These are phyloP conservation scores for Periophthalmus magnuspinnatus DNA, from an alignment of 2,797 vertebrate species.

Conservation along the genomic window DNA sequence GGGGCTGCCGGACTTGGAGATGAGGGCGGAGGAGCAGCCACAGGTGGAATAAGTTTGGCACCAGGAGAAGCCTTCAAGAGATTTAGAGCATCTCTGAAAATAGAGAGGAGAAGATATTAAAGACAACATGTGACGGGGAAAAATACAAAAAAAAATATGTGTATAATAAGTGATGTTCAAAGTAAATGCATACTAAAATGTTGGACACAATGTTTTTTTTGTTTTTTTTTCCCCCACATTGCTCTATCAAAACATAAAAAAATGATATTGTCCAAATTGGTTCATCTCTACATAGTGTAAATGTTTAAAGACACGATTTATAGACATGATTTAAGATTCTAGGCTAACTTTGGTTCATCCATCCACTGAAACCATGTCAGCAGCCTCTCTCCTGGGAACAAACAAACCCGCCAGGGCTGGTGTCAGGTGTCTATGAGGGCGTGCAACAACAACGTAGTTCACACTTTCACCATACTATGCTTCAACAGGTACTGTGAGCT, in stretches of 20 bases:
- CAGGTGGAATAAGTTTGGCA: slow-evolving; percentile 40
- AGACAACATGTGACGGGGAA: background rate
- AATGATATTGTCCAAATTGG: too few species aligned
- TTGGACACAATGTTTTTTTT: too few species aligned
- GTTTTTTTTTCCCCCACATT: too few species aligned
- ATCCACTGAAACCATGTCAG: slow-evolving; percentile 11
- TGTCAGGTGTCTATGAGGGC: slow-evolving; percentile 46
- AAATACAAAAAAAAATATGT: background rate
- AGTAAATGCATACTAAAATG: background rate
- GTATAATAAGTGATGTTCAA: background rate
- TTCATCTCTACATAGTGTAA: background rate
- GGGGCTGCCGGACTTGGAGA: slow-evolving; percentile 32
- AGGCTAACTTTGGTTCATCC: slow-evolving; percentile 36
- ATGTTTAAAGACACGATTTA: background rate
- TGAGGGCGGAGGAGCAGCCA: slow-evolving; percentile 45
- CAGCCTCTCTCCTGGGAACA: slow-evolving; percentile 34
- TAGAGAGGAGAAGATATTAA: background rate
- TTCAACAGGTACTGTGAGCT: background rate
- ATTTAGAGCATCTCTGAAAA: slow-evolving; percentile 86
- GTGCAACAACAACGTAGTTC: slow-evolving; percentile 17
- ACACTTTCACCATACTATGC: slow-evolving; percentile 24
- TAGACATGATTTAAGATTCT: background rate
- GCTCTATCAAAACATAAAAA: too few species aligned
- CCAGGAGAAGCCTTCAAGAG: slow-evolving; percentile 78
- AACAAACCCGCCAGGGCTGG: slow-evolving; percentile 35